These are phyloP conservation scores for Eristalis pertinax DNA, from an alignment of 2,888 invertebrate species.

Conservation along the genomic window DNA sequence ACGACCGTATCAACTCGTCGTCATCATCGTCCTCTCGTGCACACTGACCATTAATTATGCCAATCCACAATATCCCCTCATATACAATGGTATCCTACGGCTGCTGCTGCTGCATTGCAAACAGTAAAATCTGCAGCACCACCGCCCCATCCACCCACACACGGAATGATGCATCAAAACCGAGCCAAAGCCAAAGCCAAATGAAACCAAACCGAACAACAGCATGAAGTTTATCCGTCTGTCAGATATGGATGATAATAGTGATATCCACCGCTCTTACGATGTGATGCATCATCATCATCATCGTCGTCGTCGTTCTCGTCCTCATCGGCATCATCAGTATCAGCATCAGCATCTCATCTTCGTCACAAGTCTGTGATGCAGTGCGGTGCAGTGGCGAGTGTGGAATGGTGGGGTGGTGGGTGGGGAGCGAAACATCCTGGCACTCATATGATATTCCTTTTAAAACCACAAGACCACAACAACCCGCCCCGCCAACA, in stretches of 20 bases:
- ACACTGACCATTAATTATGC: constrained; percentile 70
- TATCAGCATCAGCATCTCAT: background rate
- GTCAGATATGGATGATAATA: constrained; percentile 60
- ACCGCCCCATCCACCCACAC: background rate
- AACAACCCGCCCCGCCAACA: constrained; percentile 46
- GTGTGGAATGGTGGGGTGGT: background rate
- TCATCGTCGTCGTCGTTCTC: constrained; percentile 27
- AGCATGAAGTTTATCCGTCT: constrained; percentile 61
- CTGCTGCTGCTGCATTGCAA: constrained; percentile 23
- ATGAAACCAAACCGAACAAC: constrained; percentile 53
- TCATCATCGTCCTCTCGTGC: constrained; percentile 31
- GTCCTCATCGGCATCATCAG: background rate
- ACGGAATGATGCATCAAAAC: constrained; percentile 33
- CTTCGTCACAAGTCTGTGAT: background rate
- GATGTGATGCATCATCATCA: constrained; percentile 52
- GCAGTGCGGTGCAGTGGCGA: background rate
- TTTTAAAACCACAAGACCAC: constrained; percentile 64
- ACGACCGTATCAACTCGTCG: constrained; percentile 7
- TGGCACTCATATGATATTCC: constrained; percentile 48
- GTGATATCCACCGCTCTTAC: constrained; percentile 28
- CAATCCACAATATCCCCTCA: constrained; percentile 56
- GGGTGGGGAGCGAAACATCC: constrained; percentile 49
- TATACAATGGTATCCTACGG: constrained; percentile 29
- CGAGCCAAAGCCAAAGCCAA: constrained; percentile 30
- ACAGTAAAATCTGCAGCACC: constrained; percentile 35